These are phyloP conservation scores for Scaptodrosophila lebanonensis DNA, from an alignment of 1,140 invertebrate genomes.

Conservation along the genomic window DNA sequence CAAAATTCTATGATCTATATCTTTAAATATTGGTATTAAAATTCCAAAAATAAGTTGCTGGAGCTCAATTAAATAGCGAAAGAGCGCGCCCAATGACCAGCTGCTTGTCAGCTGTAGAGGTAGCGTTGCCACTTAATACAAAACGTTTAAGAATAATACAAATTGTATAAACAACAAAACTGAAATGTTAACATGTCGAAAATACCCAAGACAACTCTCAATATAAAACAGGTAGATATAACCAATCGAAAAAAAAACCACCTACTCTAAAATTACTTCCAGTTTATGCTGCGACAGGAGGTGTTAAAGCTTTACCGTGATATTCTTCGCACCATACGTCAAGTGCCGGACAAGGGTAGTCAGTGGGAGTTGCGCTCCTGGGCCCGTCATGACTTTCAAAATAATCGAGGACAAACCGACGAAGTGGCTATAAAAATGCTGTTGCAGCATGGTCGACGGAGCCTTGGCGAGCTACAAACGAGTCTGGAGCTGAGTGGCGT, in stretches of 20 bases:
- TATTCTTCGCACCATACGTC: constrained; percentile 82
- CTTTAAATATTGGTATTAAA: no score
- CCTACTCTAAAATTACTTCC: constrained; percentile 4
- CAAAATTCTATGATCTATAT: no score
- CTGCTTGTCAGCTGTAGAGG: constrained; percentile 44
- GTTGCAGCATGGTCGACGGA: constrained; percentile 83
- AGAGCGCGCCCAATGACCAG: no score
- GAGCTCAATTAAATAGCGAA: no score
- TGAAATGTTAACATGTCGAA: constrained; percentile 70
- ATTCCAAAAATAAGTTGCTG: no score
- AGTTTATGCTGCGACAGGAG: constrained; percentile 87
- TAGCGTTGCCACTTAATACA: neutral
- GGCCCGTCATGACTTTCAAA: constrained; percentile 84
- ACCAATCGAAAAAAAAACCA: constrained; percentile 43
- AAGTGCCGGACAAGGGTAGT: constrained; percentile 82
- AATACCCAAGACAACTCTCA: constrained; percentile 78
- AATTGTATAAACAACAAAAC: neutral
- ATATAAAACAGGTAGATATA: constrained; percentile 78
- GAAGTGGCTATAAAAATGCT: constrained; percentile 84
- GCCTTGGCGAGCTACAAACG: constrained; percentile 82
- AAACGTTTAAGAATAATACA: neutral
- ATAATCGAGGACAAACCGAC: constrained; percentile 83
- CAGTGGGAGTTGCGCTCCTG: constrained; percentile 83
- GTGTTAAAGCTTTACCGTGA: constrained; percentile 86
- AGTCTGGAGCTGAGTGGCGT: constrained; percentile 80